Base-by-base conservation (phyloP, 2,797 vertebrate species). In the Poliocrania exsul region DNA sequence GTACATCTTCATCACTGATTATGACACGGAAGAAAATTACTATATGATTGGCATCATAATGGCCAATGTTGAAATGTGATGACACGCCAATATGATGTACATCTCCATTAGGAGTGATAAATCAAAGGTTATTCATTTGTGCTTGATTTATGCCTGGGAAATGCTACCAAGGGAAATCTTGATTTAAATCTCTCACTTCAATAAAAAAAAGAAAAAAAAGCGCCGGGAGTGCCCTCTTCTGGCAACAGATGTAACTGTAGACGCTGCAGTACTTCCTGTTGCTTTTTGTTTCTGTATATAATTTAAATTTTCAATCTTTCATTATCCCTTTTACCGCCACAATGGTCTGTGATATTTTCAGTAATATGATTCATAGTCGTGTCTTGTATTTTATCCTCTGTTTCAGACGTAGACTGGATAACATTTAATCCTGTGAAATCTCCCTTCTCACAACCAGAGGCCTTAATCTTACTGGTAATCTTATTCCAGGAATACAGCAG, bases 91-190 rank as follows among this genome's bases (percentile, higher is more conserved):
- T 96, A 93, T 96, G 97, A 97, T 96, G 92, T 97, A 97, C 95
- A 94, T 97, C 95, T 97, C 97, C 95, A 93, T 97, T 97, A 97
- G 95, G 97, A 96, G 94, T 73, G 93, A 97, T 97, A 97, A 97
- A 97, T 97, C 97, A 96, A 96, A 97, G 96, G 96, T 97, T 97
- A 96, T 96, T 97, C 94, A 93, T 97, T 97, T 97, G 95, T 86
- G 79, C 93, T 96, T 96, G 97, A 97, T 97, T 97, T 96, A 97
- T 97, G 92, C 78, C 86, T 93, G 90, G 84, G 91, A 97, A 96
- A 96, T 85, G 93, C 90, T 96, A 86, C 95, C 95, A 78, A 91
- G 96, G 96, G 95, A 97, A 97, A 97, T 97, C 93, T 90, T 72
- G 89, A 94, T 93, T 94, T 93, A 95, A 95, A 95, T 73, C 91